phyloP scores from a whole-genome alignment of 2,113 vertebrate genomes.

The Pteropus alecto region DNA sequence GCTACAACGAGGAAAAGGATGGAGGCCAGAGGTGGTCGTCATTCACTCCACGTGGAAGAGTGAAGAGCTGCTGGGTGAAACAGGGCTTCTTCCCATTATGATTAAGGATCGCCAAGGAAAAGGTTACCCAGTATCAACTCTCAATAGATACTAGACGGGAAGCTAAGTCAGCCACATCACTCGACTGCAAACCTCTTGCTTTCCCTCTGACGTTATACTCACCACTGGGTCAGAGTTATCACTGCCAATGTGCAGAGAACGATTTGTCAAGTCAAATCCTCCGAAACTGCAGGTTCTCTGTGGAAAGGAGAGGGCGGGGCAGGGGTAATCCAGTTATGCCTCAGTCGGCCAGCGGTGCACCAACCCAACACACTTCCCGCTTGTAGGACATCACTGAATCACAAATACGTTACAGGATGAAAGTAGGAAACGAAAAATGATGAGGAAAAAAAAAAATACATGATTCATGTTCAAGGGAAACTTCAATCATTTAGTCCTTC shows the following conservation, averaged over 20 bases:
- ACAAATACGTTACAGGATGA: constrained; percentile 75
- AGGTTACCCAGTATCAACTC: not conserved
- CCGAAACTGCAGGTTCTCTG: constrained; percentile 99
- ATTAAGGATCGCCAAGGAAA: not conserved
- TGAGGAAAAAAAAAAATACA: constrained; percentile 53
- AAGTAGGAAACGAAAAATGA: constrained; percentile 67
- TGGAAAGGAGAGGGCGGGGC: constrained; percentile 37
- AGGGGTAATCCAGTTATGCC: not conserved
- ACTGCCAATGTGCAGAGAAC: constrained; percentile 93
- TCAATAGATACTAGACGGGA: not conserved
- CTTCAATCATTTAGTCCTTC: constrained; percentile 55
- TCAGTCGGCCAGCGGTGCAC: not conserved
- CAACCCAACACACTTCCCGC: constrained; percentile 13
- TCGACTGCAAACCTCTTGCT: not conserved
- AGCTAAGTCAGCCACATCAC: fast-evolving
- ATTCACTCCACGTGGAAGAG: fast-evolving
- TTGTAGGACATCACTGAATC: constrained; percentile 56
- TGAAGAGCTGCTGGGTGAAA: not conserved
- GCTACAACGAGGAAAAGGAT: fast-evolving
- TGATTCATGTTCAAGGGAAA: constrained; percentile 65
- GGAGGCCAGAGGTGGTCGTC: not conserved
- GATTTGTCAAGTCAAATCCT: constrained; percentile 97
- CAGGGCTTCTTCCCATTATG: not conserved
- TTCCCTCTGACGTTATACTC: constrained; percentile 77
- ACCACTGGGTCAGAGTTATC: constrained; percentile 87